phyloP scores from a whole-genome alignment of 2,113 vertebrate genomes.

The Acanthisitta chloris region DNA sequence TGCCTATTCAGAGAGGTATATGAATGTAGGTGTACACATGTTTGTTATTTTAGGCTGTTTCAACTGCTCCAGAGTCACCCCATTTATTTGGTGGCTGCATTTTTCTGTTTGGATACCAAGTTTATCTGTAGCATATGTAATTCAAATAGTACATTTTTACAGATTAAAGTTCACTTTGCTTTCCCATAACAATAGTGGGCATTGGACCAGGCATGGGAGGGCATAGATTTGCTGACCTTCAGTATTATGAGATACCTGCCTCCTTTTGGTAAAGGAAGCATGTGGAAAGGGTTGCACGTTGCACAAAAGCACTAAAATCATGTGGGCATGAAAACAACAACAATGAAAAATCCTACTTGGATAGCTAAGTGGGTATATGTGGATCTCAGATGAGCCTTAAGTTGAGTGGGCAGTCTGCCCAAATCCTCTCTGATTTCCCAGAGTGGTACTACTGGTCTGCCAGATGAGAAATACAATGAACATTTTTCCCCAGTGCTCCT shows the following conservation, averaged over 20 bases:
- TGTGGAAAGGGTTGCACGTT: background rate
- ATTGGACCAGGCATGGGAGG: background rate
- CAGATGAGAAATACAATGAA: conserved; percentile 44
- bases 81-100: background rate
- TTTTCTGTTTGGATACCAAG: background rate
- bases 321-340: background rate
- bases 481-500: background rate
- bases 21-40: background rate
- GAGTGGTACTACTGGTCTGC: conserved; percentile 14
- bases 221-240: background rate
- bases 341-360: background rate
- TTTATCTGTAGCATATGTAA: background rate
- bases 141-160: background rate
- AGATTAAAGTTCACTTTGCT: background rate
- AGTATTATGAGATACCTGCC: background rate
- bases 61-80: background rate
- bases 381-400: conserved; percentile 46
- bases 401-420: conserved; percentile 42
- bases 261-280: background rate
- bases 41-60: background rate
- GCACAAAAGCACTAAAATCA: conserved; percentile 17
- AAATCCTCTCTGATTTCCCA: conserved; percentile 55
- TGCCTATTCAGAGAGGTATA: background rate
- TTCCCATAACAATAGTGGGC: background rate
- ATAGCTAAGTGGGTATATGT: background rate